Conservation (phyloP, 1,140 invertebrate genomes). For the Papilio glaucus region DNA sequence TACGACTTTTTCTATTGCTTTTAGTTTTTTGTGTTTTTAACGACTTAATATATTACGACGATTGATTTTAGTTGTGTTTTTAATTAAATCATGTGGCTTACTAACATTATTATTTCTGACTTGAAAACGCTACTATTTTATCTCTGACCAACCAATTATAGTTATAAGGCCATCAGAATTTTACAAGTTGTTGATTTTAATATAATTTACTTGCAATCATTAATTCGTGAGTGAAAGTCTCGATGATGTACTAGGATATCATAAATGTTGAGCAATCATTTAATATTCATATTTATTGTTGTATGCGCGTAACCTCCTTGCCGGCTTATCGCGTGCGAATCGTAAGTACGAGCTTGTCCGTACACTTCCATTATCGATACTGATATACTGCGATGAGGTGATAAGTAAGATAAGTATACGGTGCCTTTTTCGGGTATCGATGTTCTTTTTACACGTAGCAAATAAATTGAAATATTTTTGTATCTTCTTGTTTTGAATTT, state of each 20-base stretch:
- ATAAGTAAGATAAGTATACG: constrained; percentile 52
- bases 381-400: constrained; percentile 51
- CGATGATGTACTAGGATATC: constrained; percentile 18
- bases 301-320: constrained; percentile 20
- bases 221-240: background rate
- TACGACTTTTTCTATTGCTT: background rate
- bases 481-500: background rate
- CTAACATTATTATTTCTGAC: background rate
- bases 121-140: too few species aligned
- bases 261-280: constrained; percentile 13
- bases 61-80: background rate
- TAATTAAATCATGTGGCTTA: background rate
- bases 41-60: background rate
- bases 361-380: constrained; percentile 54
- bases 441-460: constrained; percentile 41
- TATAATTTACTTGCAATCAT: background rate
- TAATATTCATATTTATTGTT: constrained; percentile 35
- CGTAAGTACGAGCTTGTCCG: constrained; percentile 46
- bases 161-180: too few species aligned
- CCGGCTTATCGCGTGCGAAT: constrained; percentile 48
- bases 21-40: background rate
- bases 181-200: too few species aligned
- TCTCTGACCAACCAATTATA: too few species aligned
- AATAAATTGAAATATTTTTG: constrained; percentile 12
- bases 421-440: constrained; percentile 42